Evolutionary conservation across 2,888 invertebrate species (phyloP).

Genomic region (Callyntrura sp.): DNA sequence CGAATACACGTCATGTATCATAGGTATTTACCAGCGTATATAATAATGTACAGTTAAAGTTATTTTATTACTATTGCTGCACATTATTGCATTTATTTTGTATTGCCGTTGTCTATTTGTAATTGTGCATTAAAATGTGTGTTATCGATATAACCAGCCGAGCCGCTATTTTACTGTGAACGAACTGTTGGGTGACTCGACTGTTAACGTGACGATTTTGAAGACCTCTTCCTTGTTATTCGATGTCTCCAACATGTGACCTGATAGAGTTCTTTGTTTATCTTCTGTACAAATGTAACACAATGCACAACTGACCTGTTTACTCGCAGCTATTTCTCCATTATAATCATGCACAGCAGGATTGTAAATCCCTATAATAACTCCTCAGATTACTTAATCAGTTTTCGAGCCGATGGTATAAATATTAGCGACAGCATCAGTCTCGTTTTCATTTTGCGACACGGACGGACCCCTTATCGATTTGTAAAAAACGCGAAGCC

Average conservation of each 20-base stretch:
- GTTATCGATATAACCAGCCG: no score
- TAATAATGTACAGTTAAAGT: neutral
- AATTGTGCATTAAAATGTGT: neutral
- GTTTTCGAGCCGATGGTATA: slow-evolving; percentile 66
- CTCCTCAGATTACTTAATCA: slow-evolving; percentile 57
- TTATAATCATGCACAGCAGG: slow-evolving; percentile 8
- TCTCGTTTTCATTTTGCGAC: slow-evolving; percentile 45
- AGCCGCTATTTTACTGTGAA: neutral
- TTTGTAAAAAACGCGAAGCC: neutral
- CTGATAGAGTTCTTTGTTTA: slow-evolving; percentile 17
- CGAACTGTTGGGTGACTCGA: neutral
- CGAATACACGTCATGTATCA: slow-evolving; percentile 7
- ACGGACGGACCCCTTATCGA: slow-evolving; percentile 2
- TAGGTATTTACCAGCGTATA: no score
- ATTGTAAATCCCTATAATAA: slow-evolving; percentile 21
- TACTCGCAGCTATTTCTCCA: slow-evolving; percentile 57
- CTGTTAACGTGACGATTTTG: slow-evolving; percentile 5
- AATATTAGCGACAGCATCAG: slow-evolving; percentile 40
- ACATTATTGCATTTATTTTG: no score
- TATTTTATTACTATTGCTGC: neutral
- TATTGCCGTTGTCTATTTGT: no score
- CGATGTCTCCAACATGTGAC: neutral
- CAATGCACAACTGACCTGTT: slow-evolving; percentile 63
- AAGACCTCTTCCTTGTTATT: slow-evolving; percentile 51
- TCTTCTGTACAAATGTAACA: neutral